Evolutionary conservation across 1,140 invertebrate genomes (phyloP).

Genomic region (Drosophila parabipectinata): DNA sequence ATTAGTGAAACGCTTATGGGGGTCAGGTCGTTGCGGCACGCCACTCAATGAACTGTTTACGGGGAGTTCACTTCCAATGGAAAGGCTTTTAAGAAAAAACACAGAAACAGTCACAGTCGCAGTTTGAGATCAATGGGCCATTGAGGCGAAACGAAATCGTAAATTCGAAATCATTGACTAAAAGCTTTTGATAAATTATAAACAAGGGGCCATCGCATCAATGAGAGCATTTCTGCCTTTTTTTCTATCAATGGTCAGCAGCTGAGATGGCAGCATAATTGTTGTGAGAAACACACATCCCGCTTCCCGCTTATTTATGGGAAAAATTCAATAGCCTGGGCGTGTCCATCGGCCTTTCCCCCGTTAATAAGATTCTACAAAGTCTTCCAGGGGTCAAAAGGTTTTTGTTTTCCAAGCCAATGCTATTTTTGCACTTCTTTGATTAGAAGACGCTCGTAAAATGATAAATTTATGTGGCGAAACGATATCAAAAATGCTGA

Average conservation of each 20-base stretch:
- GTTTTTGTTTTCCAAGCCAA: constrained; percentile 16
- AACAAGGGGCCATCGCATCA: constrained; percentile 48
- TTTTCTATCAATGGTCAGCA: constrained; percentile 63
- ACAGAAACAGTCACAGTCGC: constrained; percentile 37
- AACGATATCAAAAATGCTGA: constrained; percentile 70
- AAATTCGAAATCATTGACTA: constrained; percentile 82
- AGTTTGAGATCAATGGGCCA: constrained; percentile 67
- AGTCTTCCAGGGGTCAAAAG: constrained; percentile 55
- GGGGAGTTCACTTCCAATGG: constrained; percentile 33
- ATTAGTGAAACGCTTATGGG: constrained; percentile 78
- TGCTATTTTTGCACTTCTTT: constrained; percentile 52
- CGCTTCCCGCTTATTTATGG: constrained; percentile 50
- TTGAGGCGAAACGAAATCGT: constrained; percentile 72
- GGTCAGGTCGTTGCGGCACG: constrained; percentile 64
- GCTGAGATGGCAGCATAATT: constrained; percentile 54
- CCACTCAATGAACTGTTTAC: constrained; percentile 72
- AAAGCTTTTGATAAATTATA: constrained; percentile 81
- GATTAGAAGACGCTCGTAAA: constrained; percentile 52
- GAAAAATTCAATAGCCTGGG: constrained; percentile 62
- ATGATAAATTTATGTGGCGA: constrained; percentile 57
- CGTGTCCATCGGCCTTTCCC: constrained; percentile 69
- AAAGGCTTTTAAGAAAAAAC: constrained; percentile 57
- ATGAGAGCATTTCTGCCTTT: constrained; percentile 31
- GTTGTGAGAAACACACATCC: constrained; percentile 68
- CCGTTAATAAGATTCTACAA: constrained; percentile 30